phyloP scores from a whole-genome alignment of 2,797 vertebrate species.

The Bradypodion ventrale region DNA sequence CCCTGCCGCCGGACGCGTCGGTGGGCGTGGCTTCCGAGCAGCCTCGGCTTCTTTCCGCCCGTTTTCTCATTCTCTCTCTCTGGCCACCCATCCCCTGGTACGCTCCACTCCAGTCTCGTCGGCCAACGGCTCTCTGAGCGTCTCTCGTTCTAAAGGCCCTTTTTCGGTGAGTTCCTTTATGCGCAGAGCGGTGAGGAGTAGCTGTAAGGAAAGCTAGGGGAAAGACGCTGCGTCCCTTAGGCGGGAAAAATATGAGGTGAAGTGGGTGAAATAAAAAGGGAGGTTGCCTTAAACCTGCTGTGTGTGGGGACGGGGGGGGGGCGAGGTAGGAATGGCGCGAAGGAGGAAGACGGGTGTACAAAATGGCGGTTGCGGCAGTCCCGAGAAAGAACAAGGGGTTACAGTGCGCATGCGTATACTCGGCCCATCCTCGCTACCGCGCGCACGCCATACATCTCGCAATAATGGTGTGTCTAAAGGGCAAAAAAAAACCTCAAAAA shows the following conservation, averaged over 20 bases:
- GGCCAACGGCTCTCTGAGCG: slow-evolving; percentile 1
- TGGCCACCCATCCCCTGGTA: slow-evolving; percentile 27
- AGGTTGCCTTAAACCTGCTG: neutral
- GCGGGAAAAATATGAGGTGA: no score
- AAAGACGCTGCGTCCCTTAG: no score
- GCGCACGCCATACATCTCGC: no score
- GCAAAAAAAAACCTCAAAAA: no score
- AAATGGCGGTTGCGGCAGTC: slow-evolving; percentile 28
- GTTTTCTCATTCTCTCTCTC: neutral
- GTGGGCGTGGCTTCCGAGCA: slow-evolving; percentile 5
- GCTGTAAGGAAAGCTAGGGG: accelerated
- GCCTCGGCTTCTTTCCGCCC: slow-evolving; percentile 12
- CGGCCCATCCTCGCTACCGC: no score
- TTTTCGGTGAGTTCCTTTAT: slow-evolving; percentile 30
- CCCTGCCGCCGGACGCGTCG: neutral
- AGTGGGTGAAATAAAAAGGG: no score
- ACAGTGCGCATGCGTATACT: neutral
- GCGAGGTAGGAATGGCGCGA: no score
- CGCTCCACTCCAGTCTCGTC: neutral
- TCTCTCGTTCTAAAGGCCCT: neutral
- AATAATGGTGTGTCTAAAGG: no score
- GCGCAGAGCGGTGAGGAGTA: neutral
- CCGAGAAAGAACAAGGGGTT: slow-evolving; percentile 1
- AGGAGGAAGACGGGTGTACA: slow-evolving; percentile 17
- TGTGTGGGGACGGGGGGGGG: no score